Evolutionary conservation across 1,140 invertebrate genomes (phyloP), one percentile per base, ranked within the genome.

Genomic region (Leucophenga varia): DNA sequence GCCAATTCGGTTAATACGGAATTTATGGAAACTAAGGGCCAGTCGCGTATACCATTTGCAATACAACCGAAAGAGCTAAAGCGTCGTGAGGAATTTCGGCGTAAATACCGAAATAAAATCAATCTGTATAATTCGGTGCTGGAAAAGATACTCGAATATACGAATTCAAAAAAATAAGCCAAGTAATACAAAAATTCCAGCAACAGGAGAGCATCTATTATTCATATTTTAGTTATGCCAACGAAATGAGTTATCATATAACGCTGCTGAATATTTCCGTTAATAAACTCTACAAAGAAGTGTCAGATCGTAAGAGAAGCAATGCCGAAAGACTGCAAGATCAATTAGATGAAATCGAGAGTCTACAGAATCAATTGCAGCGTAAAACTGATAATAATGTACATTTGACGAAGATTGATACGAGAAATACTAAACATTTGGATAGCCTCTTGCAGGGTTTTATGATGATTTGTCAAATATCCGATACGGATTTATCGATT

Each of bases 201-300:
- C n/a, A 46, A 13, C 38, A 51, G 19, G 52, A 57, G 21, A 49
- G 49, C 40, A 39, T 53, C 7, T 48, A 46, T 13, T 57, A 49
- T 31, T 49, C 51, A 3, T 47, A 47, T 40, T 57, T 57, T 17
- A 53, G 48, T 21, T 57, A 54, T 34, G 38, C 48, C 14, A 57
- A 57, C 43, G 50, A 57, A 38, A 19, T 54, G 16, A 50, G 40
- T 25, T 49, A 44, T 45, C 51, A 57, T 22, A 45, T 57, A 35
- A 47, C 44, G 0, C 13, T 52, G 13, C 42, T 55, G 5, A 48
- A 52, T 17, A 52, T 47, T 16, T 40, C 43, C 9, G 40, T 55
- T 12, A 55, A 55, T 38, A 34, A 37, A 4, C 34, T 55, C 3
- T 52, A 48, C 22, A 20, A 20, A 3, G 45, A 49, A 14, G 43